Percentiles rank a stretch among this genome's conserved stretches.
Evolutionary conservation across 2,797 vertebrate species (phyloP).

Genomic region (Coranthus polyacanthus): DNA sequence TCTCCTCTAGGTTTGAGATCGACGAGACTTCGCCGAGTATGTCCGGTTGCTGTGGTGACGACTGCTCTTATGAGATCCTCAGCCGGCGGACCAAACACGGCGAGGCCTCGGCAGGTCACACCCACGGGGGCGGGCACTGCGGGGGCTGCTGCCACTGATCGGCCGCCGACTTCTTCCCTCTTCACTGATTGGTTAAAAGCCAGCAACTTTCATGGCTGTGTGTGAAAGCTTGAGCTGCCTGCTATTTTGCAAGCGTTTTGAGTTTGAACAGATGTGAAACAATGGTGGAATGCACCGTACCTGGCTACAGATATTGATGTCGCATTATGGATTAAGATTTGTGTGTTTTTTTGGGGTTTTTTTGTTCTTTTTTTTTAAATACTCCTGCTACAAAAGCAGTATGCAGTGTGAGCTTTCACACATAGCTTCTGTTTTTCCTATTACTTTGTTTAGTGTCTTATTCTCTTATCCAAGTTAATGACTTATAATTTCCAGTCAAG

Average conservation of each 20-base stretch:
- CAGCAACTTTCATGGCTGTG: constrained; percentile 68
- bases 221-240: constrained; percentile 67
- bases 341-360: constrained; percentile 7
- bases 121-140: constrained; percentile 89
- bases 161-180: background rate
- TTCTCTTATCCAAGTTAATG: constrained; percentile 32
- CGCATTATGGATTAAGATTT: constrained; percentile 44
- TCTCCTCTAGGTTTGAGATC: constrained; percentile 88
- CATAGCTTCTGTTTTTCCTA: constrained; percentile 49
- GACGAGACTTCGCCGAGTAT: constrained; percentile 94
- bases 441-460: constrained; percentile 42
- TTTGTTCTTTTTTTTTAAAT: constrained; percentile 6
- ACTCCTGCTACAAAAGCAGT: constrained; percentile 51
- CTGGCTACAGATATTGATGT: constrained; percentile 31
- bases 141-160: constrained; percentile 93
- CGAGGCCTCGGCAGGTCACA: constrained; percentile 87
- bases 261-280: constrained; percentile 27
- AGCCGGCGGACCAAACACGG: constrained; percentile 94
- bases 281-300: constrained; percentile 25
- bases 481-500: constrained; percentile 40
- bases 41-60: constrained; percentile 94
- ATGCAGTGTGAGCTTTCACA: constrained; percentile 66
- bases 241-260: constrained; percentile 38
- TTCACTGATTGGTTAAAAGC: constrained; percentile 58
- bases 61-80: constrained; percentile 95